A percentile compares a stretch with the other conserved stretches of the same genome.
phyloP scores from a whole-genome alignment of 2,113 vertebrate genomes.

The Bucco capensis region DNA sequence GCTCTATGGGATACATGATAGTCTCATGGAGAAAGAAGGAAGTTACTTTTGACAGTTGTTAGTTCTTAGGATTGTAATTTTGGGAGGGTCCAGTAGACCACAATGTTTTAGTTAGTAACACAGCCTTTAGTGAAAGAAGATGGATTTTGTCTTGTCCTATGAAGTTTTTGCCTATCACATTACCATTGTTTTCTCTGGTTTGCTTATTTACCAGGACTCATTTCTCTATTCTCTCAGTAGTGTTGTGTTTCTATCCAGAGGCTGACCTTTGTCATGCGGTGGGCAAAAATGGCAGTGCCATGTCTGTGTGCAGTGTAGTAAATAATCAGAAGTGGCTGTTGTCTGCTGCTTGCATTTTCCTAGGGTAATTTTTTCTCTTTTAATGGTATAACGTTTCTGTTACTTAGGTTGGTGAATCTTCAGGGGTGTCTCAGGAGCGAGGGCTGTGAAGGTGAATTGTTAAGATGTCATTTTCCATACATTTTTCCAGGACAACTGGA shows the following conservation, averaged over 20 bases:
- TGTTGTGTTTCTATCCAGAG: not conserved
- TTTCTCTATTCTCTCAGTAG: not conserved
- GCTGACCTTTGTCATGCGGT: not conserved
- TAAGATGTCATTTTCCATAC: not conserved
- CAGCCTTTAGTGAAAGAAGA: not conserved
- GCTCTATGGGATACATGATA: not conserved
- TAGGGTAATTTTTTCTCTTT: not conserved
- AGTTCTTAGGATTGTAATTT: not conserved
- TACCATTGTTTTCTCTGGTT: not conserved
- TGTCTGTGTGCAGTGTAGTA: not conserved
- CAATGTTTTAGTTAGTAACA: not conserved
- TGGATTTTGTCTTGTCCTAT: not conserved
- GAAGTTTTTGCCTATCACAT: not conserved
- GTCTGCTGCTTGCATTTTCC: not conserved
- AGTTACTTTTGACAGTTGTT: not conserved
- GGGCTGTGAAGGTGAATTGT: not conserved
- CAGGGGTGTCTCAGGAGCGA: not conserved
- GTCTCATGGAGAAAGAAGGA: not conserved
- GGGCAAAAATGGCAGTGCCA: not conserved
- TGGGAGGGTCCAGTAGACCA: not conserved
- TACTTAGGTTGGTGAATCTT: not conserved
- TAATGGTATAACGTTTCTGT: not conserved
- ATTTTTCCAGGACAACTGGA: not conserved
- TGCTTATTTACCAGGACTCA: not conserved
- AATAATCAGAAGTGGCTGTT: not conserved